Base-by-base conservation (phyloP, 1,140 invertebrate genomes). In the Drosophila quadrilineata region DNA sequence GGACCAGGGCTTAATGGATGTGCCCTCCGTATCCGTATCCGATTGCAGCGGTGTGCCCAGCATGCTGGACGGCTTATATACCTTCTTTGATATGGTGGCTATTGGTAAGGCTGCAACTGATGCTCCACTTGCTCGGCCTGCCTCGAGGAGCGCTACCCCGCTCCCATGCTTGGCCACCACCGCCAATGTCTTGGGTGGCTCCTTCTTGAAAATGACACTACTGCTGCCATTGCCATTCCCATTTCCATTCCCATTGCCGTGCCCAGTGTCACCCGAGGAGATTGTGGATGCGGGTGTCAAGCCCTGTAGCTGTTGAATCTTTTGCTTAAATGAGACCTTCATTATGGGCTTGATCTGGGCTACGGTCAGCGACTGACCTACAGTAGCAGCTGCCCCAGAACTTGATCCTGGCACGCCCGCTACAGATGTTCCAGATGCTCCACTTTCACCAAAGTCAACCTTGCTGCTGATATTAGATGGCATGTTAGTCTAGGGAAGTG, bases 1-100 rank as follows among this genome's bases (percentile, higher is more conserved):
- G 38, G 88, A 89, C 88, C 88, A 89, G 9, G 88, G 88, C 48
- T 82, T 84, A 16, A 88, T 88, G 22, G 87, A 77, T n/a, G 87
- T 85, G 6, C 79, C 74, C 17, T 85, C 79, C n/a, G 79, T 88
- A 40, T 88, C 87, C 31, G 82, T 84, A 24, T 88, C 82, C 28
- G 82, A 88, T 6, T 67, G 71, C 54, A 69, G 35, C 0, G 87
- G 59, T 2, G 80, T 79, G 9, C 40, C 22, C 19, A 66, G 45
- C 50, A 50, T 68, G 1, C 70, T 45, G 19, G 57, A 67, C 41
- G 79, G 67, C 24, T 65, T 87, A 16, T 54, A 56, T 35, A 70
- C 45, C 45, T 74, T 49, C 31, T 77, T 77, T 26, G 79, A 69
- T 48, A 70, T 72, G 24, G 43, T 71, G 56, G 63, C 43, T 22